A percentile compares a stretch with the other conserved stretches of the same genome.
Conservation (phyloP, 1,140 invertebrate genomes). For the Lepidurus packardi region DNA sequence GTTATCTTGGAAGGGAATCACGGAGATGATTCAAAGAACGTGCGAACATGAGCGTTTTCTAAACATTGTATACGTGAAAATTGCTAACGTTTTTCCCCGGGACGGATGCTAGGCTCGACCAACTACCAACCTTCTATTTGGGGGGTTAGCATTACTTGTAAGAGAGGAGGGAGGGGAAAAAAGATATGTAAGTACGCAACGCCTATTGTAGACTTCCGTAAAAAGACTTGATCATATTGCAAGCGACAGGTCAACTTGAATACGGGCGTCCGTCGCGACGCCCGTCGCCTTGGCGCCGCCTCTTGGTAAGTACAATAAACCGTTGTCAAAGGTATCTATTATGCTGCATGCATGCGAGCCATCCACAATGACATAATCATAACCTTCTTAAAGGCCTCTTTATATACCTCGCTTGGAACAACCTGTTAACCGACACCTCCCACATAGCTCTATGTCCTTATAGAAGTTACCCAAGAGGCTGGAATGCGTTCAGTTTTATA, state of each 20-base stretch:
- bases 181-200: not conserved
- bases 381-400: not conserved
- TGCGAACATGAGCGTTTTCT: constrained; percentile 9
- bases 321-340: not conserved
- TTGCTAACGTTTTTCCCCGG: constrained; percentile 6
- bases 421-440: constrained; percentile 7
- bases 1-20: not conserved
- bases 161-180: not conserved
- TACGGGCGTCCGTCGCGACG: not conserved
- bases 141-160: not conserved
- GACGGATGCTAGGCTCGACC: not conserved
- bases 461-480: not conserved
- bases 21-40: not conserved
- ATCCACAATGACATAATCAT: not conserved
- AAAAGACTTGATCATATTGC: not conserved
- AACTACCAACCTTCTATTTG: too few species aligned
- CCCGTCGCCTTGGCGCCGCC: not conserved
- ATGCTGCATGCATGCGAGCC: not conserved
- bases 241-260: not conserved
- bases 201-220: not conserved
- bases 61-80: constrained; percentile 14
- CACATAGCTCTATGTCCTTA: not conserved
- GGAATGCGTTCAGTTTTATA: not conserved
- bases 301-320: not conserved
- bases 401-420: not conserved